Conservation (phyloP, 92 coral and sea anemone genomes). For the Palythoa caribaeorum region DNA sequence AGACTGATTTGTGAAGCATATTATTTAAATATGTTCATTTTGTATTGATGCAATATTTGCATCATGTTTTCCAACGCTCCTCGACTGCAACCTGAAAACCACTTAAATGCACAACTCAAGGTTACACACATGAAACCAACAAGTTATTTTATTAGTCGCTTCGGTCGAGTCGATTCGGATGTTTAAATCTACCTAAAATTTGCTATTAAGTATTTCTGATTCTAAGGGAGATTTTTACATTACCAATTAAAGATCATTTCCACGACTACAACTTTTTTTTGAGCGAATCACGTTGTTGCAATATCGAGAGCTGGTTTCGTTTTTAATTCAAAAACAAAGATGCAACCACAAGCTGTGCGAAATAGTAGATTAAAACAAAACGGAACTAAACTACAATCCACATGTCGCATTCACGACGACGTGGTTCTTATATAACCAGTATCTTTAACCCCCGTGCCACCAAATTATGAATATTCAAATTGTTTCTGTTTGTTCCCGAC, state of each 20-base stretch:
- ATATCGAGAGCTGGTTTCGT: not conserved
- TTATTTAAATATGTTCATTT: not conserved
- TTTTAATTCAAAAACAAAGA: not conserved
- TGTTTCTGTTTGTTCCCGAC: slow-evolving; percentile 22
- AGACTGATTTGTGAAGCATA: not conserved
- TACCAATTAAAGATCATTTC: not conserved
- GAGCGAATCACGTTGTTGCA: not conserved
- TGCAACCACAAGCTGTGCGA: not conserved
- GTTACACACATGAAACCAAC: not conserved
- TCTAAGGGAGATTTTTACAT: not conserved
- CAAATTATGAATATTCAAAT: slow-evolving; percentile 41
- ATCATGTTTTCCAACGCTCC: not conserved
- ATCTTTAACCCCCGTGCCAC: not conserved
- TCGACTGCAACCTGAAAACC: not conserved
- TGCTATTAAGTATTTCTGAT: not conserved
- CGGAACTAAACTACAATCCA: slow-evolving; percentile 4
- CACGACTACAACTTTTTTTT: slow-evolving; percentile 3
- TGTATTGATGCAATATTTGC: not conserved
- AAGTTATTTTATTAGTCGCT: not conserved
- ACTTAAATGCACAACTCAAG: not conserved
- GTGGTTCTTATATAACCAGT: not conserved
- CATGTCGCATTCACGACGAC: not conserved
- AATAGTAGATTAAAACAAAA: not conserved
- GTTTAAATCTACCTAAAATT: not conserved
- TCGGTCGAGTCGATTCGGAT: slow-evolving; percentile 7